These are phyloP conservation scores for Centrocercus urophasianus DNA, from an alignment of 2,113 vertebrate genomes.

Conservation along the genomic window DNA sequence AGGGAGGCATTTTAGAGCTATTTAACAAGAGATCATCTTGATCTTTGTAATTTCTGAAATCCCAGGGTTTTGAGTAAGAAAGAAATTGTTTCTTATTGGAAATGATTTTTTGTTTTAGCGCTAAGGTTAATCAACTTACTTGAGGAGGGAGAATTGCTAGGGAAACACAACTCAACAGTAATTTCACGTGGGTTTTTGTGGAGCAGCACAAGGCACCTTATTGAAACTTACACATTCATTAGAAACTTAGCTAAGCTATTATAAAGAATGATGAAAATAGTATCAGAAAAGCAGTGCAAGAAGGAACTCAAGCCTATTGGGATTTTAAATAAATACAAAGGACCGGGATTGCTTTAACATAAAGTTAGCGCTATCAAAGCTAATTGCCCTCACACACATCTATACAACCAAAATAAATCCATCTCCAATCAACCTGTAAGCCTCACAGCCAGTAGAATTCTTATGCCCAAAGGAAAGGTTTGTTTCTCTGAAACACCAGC, in stretches of 20 bases:
- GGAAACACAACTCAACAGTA: neutral
- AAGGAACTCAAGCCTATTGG: neutral
- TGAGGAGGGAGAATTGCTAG: neutral
- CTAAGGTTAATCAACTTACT: neutral
- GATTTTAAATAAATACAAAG: neutral
- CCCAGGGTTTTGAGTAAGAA: neutral
- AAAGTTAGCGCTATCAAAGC: neutral
- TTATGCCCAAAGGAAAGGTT: neutral
- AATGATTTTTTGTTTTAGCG: neutral
- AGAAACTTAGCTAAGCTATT: neutral
- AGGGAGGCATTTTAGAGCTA: neutral
- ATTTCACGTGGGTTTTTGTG: neutral
- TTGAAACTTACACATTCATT: neutral
- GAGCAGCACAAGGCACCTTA: neutral
- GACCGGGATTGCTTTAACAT: neutral
- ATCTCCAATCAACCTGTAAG: neutral
- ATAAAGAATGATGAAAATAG: neutral
- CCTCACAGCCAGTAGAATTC: neutral
- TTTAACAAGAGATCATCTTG: neutral
- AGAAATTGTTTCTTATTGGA: neutral
- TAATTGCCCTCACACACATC: neutral
- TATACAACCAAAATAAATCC: neutral
- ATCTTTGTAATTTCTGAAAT: neutral
- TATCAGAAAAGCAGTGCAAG: neutral
- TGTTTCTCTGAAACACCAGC: neutral